Evolutionary conservation across 2,113 vertebrate genomes (phyloP).

Genomic region (Serilophus lunatus): DNA sequence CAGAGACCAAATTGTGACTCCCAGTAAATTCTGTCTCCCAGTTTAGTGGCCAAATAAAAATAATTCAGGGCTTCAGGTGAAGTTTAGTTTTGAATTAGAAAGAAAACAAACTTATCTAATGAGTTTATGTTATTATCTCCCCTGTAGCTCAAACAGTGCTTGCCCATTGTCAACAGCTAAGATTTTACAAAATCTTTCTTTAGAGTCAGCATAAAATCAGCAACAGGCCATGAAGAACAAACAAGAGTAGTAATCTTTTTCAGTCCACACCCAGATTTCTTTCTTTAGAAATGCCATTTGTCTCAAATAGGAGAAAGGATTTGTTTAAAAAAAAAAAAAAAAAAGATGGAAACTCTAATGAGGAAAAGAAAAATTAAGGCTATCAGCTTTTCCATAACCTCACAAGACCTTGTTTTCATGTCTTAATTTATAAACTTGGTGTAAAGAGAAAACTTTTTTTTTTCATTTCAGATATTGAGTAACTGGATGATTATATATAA

Average conservation of each 20-base stretch:
- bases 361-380: neutral
- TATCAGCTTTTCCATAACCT: slow-evolving; percentile 36
- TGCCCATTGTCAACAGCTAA: neutral
- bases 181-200: neutral
- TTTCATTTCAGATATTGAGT: slow-evolving; percentile 54
- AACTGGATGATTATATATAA: slow-evolving; percentile 29
- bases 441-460: slow-evolving; percentile 32
- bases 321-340: neutral
- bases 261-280: neutral
- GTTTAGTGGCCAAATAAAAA: neutral
- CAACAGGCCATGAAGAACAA: neutral
- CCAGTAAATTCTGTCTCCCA: neutral
- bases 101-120: neutral
- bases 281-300: slow-evolving; percentile 47
- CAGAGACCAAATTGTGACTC: neutral
- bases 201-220: neutral
- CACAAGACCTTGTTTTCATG: slow-evolving; percentile 19
- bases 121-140: neutral
- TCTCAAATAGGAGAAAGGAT: slow-evolving; percentile 27
- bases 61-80: neutral
- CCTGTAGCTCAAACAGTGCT: neutral
- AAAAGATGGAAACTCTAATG: neutral
- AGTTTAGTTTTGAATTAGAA: neutral
- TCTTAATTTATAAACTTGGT: slow-evolving; percentile 54
- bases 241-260: neutral